These are phyloP conservation scores for Cerastoderma edule DNA, from an alignment of 2,888 invertebrate genomes.

Conservation along the genomic window DNA sequence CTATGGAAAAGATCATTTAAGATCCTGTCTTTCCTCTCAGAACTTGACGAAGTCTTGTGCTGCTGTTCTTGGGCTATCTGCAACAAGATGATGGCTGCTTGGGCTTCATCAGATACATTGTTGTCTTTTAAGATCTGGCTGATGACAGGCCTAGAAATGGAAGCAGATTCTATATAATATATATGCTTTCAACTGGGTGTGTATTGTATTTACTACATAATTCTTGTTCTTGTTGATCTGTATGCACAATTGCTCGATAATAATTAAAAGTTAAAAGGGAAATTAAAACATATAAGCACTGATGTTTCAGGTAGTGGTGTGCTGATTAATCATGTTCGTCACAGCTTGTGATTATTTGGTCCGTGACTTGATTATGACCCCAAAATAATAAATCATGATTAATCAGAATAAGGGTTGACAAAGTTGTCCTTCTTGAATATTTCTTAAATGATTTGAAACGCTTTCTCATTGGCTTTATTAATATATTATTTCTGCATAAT, in stretches of 20 bases:
- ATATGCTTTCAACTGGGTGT: neutral
- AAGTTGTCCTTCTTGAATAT: too few relatives aligned
- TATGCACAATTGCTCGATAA: neutral
- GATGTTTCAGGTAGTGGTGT: neutral
- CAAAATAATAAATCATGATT: too few relatives aligned
- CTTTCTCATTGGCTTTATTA: too few relatives aligned
- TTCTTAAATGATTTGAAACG: too few relatives aligned
- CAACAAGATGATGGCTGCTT: slow-evolving; percentile 33
- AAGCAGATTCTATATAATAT: neutral
- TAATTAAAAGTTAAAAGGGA: neutral
- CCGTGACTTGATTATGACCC: too few relatives aligned
- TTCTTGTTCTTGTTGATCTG: neutral
- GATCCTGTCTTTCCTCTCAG: slow-evolving; percentile 32
- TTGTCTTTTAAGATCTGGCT: slow-evolving; percentile 31
- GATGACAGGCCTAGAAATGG: slow-evolving; percentile 27
- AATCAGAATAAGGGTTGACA: too few relatives aligned
- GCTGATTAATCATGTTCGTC: neutral
- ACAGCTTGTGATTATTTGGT: too few relatives aligned
- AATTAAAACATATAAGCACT: neutral
- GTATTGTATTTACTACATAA: neutral
- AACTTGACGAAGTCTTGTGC: slow-evolving; percentile 33
- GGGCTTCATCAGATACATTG: slow-evolving; percentile 35
- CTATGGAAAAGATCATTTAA: slow-evolving; percentile 23
- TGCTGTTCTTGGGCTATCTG: slow-evolving; percentile 34
- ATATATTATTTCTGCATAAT: too few relatives aligned